Conservation (phyloP, 2,113 vertebrate species). For the Aramus guarauna region DNA sequence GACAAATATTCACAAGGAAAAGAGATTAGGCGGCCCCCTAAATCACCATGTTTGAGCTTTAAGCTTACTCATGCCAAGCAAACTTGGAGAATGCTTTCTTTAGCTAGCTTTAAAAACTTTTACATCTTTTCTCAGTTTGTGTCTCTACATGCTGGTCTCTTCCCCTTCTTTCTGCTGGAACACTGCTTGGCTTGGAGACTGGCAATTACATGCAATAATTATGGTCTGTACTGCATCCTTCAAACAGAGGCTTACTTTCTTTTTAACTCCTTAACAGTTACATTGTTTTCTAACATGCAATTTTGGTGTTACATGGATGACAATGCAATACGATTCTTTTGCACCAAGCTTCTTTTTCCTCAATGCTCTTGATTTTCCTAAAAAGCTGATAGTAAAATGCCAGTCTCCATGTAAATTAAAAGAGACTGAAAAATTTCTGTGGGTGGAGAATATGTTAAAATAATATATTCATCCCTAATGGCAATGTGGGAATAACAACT, state of each 20-base stretch:
- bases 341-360: not conserved
- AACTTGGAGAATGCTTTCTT: not conserved
- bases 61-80: not conserved
- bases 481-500: not conserved
- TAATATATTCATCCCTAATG: not conserved
- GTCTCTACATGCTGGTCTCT: not conserved
- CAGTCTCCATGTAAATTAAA: not conserved
- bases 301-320: not conserved
- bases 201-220: not conserved
- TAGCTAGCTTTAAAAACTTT: not conserved
- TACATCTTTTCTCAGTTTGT: not conserved
- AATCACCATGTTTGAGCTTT: not conserved
- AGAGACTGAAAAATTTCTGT: not conserved
- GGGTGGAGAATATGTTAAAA: not conserved
- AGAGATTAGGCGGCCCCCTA: not conserved
- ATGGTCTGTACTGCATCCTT: not conserved
- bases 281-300: not conserved
- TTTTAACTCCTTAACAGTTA: slow-evolving; percentile 17
- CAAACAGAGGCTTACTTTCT: slow-evolving; percentile 8
- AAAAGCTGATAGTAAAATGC: slow-evolving; percentile 19
- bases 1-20: not conserved
- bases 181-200: not conserved
- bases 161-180: not conserved
- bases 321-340: not conserved
- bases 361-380: not conserved